A percentile compares a stretch with the other conserved stretches of the same genome.
phyloP scores from a whole-genome alignment of 2,113 vertebrate species.

The Paradisaea rubra region DNA sequence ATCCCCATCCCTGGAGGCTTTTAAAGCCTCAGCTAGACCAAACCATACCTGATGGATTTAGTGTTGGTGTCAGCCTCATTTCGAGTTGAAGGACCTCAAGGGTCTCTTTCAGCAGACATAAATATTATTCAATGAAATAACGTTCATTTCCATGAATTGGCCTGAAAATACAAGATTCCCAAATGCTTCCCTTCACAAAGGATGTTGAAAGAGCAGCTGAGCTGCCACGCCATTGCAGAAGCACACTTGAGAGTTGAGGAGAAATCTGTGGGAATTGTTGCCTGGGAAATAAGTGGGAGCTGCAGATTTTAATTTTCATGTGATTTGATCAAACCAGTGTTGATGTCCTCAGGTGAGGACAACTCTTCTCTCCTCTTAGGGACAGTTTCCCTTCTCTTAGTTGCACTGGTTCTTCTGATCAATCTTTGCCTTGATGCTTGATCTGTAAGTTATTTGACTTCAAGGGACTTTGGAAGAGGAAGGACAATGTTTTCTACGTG shows the following conservation, averaged over 20 bases:
- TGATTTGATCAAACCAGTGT: neutral
- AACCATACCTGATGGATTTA: neutral
- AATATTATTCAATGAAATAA: neutral
- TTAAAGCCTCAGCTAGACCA: neutral
- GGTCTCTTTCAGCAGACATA: neutral
- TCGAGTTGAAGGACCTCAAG: neutral
- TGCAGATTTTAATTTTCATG: neutral
- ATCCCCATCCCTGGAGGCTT: neutral
- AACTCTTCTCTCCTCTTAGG: neutral
- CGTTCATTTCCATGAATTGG: fast-evolving
- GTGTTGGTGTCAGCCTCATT: neutral
- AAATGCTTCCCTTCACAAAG: neutral
- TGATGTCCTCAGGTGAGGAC: neutral
- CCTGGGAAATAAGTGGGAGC: neutral
- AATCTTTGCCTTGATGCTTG: neutral
- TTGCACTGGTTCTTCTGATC: neutral
- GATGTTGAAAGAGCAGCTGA: neutral
- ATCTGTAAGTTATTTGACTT: neutral
- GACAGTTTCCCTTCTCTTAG: neutral
- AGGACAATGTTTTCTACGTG: neutral
- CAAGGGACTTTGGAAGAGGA: neutral
- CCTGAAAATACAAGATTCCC: neutral
- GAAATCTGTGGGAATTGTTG: neutral
- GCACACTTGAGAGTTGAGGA: neutral
- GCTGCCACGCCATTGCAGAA: neutral